Conservation (phyloP, 2,797 vertebrate species). For the Arremon aurantiirostris region DNA sequence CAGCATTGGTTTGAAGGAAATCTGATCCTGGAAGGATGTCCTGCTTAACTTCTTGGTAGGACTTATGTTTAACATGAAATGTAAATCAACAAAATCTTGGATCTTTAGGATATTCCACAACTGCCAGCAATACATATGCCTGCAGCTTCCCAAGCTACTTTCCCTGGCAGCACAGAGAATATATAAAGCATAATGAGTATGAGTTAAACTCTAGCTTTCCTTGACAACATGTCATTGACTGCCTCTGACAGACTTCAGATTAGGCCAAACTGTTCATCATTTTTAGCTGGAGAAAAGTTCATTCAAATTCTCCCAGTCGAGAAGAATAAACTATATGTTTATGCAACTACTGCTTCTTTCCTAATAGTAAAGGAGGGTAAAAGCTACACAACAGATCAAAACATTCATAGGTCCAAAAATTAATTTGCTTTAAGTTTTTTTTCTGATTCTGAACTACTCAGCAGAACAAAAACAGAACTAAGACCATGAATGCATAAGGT, state of each 20-base stretch:
- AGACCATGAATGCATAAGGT: neutral
- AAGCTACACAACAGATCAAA: neutral
- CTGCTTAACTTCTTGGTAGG: neutral
- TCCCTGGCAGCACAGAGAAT: neutral
- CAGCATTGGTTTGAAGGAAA: neutral
- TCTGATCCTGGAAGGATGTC: neutral
- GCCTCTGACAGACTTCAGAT: neutral
- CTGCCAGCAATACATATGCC: neutral
- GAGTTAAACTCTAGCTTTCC: neutral
- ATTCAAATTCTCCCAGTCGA: neutral
- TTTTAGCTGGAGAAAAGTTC: neutral
- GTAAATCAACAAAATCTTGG: neutral
- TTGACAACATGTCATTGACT: neutral
- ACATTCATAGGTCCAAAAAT: neutral
- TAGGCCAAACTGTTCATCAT: neutral
- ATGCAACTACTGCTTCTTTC: neutral
- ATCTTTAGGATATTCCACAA: neutral
- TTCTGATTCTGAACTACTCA: neutral
- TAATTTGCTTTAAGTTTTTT: neutral
- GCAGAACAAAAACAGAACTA: neutral
- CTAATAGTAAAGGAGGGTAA: neutral
- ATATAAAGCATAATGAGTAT: neutral
- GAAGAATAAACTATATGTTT: accelerated
- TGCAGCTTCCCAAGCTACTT: neutral
- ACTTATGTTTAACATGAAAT: neutral